These are phyloP conservation scores for Caenorhabditis briggsae DNA, from an alignment of 1,140 invertebrate genomes.

Conservation along the genomic window DNA sequence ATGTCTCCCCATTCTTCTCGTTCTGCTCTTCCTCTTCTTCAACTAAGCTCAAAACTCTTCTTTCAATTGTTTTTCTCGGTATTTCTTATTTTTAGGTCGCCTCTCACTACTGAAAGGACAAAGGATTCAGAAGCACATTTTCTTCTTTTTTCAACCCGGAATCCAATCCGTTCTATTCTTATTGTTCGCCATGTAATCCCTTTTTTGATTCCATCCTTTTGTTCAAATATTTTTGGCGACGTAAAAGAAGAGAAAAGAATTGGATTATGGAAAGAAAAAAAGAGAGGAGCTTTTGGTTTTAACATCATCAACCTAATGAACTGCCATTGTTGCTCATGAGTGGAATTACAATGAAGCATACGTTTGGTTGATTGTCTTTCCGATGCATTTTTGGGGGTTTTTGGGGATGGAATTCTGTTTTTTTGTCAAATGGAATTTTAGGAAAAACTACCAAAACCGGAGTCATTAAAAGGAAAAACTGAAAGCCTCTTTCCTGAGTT, in stretches of 20 bases:
- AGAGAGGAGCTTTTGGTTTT: not conserved
- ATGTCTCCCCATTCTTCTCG: slow-evolving; percentile 17
- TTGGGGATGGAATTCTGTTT: not conserved
- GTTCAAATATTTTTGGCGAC: not conserved
- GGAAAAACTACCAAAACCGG: not conserved
- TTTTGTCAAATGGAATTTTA: not conserved
- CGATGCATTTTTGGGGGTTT: not conserved
- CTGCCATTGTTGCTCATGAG: slow-evolving; percentile 14
- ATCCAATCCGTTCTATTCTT: not conserved
- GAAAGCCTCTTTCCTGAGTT: too few species aligned
- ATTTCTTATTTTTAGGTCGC: slow-evolving; percentile 16
- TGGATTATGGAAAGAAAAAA: slow-evolving; percentile 27
- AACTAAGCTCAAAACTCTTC: slow-evolving; percentile 40
- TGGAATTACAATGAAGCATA: slow-evolving; percentile 41
- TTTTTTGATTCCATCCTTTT: slow-evolving; percentile 1
- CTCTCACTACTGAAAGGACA: not conserved
- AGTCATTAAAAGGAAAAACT: not conserved
- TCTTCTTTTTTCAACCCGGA: not conserved
- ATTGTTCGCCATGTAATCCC: not conserved
- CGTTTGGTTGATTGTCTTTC: slow-evolving; percentile 16
- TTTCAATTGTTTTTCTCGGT: slow-evolving; percentile 52
- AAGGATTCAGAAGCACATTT: not conserved
- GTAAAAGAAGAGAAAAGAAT: not conserved
- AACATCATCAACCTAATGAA: slow-evolving; percentile 55
- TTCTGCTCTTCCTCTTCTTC: not conserved